phyloP scores from a whole-genome alignment of 2,888 invertebrate species.

The Aleiodes testaceus region DNA sequence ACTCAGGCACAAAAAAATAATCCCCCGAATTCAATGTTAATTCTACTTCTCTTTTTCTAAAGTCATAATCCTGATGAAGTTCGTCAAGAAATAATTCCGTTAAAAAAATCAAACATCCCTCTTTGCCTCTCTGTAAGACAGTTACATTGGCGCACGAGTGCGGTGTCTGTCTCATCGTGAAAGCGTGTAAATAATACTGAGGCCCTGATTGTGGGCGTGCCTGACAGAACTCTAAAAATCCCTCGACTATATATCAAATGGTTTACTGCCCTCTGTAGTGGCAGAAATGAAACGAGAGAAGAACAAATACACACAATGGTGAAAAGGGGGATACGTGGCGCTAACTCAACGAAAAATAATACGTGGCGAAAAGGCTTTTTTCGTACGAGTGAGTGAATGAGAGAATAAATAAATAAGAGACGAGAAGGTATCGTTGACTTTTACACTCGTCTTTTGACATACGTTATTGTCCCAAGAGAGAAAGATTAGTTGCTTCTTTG shows the following conservation, averaged over 20 bases:
- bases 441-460: conserved; percentile 57
- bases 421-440: conserved; percentile 19
- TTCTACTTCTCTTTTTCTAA: not conserved
- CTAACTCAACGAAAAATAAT: conserved; percentile 21
- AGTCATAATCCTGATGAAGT: conserved; percentile 19
- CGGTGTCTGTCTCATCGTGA: conserved; percentile 44
- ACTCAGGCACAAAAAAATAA: too few relatives aligned
- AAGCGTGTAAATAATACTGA: conserved; percentile 73
- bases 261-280: conserved; percentile 66
- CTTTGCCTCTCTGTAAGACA: not conserved
- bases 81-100: not conserved
- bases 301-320: conserved; percentile 38
- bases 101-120: not conserved
- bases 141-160: conserved; percentile 16
- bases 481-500: conserved; percentile 63
- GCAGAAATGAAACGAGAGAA: conserved; percentile 43
- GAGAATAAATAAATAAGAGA: conserved; percentile 1
- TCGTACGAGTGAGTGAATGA: not conserved
- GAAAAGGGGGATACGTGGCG: conserved; percentile 39
- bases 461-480: conserved; percentile 45
- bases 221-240: conserved; percentile 73
- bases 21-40: not conserved
- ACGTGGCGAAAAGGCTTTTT: conserved; percentile 6
- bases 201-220: conserved; percentile 73
- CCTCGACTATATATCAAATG: conserved; percentile 73